phyloP scores from a whole-genome alignment of 2,888 invertebrate species.

The Cremastobaeus sp. region DNA sequence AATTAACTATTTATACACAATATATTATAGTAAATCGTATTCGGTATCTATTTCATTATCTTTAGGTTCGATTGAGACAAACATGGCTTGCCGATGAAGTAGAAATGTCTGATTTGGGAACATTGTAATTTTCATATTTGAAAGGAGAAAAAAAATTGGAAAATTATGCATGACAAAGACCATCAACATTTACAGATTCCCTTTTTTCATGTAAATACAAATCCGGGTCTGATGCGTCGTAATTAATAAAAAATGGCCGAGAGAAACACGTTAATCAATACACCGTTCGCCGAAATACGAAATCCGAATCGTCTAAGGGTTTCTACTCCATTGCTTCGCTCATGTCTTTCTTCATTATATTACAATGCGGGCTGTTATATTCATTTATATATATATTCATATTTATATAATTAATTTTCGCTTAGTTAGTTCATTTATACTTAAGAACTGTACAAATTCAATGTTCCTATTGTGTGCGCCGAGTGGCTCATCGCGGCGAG shows the following conservation, averaged over 20 bases:
- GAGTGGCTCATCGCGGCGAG: constrained; percentile 67
- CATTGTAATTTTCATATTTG: too few species aligned
- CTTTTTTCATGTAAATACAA: too few species aligned
- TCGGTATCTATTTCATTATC: constrained; percentile 73
- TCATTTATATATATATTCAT: constrained; percentile 66
- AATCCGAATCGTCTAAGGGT: constrained; percentile 15
- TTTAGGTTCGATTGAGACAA: constrained; percentile 64
- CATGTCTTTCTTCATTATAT: constrained; percentile 56
- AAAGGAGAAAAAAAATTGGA: too few species aligned
- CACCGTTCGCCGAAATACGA: constrained; percentile 10
- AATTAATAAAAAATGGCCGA: too few species aligned
- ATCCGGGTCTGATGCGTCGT: too few species aligned
- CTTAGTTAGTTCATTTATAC: constrained; percentile 77
- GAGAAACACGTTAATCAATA: constrained; percentile 1
- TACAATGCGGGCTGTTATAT: constrained; percentile 66
- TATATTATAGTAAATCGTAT: constrained; percentile 78
- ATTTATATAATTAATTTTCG: constrained; percentile 67
- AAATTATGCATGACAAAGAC: too few species aligned
- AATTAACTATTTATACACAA: constrained; percentile 79
- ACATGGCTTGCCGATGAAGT: constrained; percentile 49
- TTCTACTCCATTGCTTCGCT: constrained; percentile 45
- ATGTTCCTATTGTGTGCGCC: constrained; percentile 76
- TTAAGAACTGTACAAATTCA: constrained; percentile 79
- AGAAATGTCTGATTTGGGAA: constrained; percentile 37
- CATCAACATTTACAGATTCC: too few species aligned